Conservation (phyloP, 1,140 invertebrate genomes). For the Aphis craccivora region DNA sequence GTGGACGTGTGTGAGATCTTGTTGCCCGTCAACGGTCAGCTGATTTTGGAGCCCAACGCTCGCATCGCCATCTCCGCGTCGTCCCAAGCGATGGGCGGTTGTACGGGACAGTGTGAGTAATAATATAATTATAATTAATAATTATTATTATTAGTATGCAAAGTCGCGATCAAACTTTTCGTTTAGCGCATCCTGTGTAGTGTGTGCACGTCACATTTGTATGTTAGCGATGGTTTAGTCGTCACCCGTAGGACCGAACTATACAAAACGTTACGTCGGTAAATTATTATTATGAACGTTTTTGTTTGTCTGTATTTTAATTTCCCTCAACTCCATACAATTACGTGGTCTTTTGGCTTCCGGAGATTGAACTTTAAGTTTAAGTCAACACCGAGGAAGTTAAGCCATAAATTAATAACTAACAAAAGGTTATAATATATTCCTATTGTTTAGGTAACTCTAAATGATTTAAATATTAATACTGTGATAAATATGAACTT, state of each 20-base stretch:
- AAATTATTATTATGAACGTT: too few species aligned
- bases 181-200: too few species aligned
- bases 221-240: too few species aligned
- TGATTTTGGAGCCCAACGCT: slow-evolving; percentile 39
- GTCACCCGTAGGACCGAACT: too few species aligned
- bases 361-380: too few species aligned
- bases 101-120: slow-evolving; percentile 41
- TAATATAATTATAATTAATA: background rate
- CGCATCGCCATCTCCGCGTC: background rate
- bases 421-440: background rate
- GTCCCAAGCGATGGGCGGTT: background rate
- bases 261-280: too few species aligned
- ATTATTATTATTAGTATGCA: background rate
- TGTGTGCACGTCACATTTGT: too few species aligned
- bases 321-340: too few species aligned
- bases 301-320: too few species aligned
- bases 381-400: background rate
- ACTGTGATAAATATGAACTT: background rate
- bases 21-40: slow-evolving; percentile 31
- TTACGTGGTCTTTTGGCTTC: too few species aligned
- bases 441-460: background rate
- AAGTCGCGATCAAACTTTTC: too few species aligned
- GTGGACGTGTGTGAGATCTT: slow-evolving; percentile 1
- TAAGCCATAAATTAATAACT: background rate
- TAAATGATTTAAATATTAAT: background rate